These are phyloP conservation scores for Drosophila lacertosa DNA, from an alignment of 1,140 invertebrate genomes.

Conservation along the genomic window DNA sequence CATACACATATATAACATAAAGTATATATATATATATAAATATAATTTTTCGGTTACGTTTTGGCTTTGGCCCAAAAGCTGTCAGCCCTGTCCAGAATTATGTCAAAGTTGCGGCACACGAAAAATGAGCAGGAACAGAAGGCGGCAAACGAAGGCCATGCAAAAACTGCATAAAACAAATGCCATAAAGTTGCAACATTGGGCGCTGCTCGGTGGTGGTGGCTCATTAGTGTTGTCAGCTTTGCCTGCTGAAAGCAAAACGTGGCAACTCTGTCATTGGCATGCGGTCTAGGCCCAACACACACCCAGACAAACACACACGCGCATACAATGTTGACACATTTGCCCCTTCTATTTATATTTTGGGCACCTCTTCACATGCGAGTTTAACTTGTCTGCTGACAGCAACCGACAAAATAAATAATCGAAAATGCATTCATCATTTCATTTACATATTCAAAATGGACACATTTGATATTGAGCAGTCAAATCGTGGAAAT, in stretches of 20 bases:
- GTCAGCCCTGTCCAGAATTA: slow-evolving; percentile 74
- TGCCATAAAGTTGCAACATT: slow-evolving; percentile 62
- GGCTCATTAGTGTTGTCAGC: slow-evolving; percentile 77
- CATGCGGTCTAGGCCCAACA: slow-evolving; percentile 45
- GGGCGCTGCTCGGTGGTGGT: slow-evolving; percentile 24
- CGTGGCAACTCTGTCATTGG: slow-evolving; percentile 52
- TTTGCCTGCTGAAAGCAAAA: slow-evolving; percentile 26
- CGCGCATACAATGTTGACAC: background rate
- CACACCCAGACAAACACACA: slow-evolving; percentile 18
- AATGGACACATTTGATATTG: background rate
- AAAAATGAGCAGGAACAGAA: slow-evolving; percentile 36
- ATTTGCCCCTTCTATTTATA: background rate
- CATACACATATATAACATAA: slow-evolving; percentile 32
- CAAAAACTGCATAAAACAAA: slow-evolving; percentile 72
- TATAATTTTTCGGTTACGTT: slow-evolving; percentile 20
- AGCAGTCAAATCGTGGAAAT: background rate
- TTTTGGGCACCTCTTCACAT: too few relatives aligned
- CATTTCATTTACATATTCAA: background rate
- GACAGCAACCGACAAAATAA: background rate
- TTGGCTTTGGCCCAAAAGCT: slow-evolving; percentile 54
- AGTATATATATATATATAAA: slow-evolving; percentile 31
- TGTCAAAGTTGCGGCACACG: slow-evolving; percentile 73
- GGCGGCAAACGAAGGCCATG: slow-evolving; percentile 10
- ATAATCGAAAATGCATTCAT: background rate
- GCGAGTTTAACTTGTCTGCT: background rate